Base-by-base conservation (phyloP, 2,888 invertebrate genomes). In the Endotricha flammealis region DNA sequence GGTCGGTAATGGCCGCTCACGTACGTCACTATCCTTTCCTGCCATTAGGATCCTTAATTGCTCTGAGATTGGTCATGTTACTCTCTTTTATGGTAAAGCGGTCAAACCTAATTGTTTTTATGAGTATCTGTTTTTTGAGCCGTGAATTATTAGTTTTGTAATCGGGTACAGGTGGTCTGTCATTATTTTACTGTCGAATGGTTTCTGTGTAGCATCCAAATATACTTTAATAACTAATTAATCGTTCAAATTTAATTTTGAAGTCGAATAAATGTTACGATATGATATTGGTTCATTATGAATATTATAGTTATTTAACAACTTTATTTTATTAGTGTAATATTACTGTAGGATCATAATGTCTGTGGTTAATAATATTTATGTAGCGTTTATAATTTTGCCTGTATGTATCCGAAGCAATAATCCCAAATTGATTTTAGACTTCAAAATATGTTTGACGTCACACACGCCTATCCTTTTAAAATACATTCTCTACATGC, bases 51-150 rank as follows among this genome's bases (percentile, higher is more conserved):
- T 71, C 75, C 76, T 82, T 83, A 82, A 85, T 85, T 82, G 78
- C 74, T 72, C 72, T 67, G 42, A 61, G 70, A 76, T 80, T 77
- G 82, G 76, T 75, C 68, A 66, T 75, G 82, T 78, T 81, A 78
- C 76, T 76, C 70, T 76, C 70, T 70, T 77, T 80, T 82, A 83
- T 80, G 80, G 85, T 80, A 79, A 77, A 65, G 81, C 80, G 85
- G 82, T 77, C 80, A 75, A 73, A 73, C 68, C 68, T 81, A 77
- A 85, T 83, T 82, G 81, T 80, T 80, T 85, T 83, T 80, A 85
- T 78, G 82, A 66, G 67, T 67, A 75, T 68, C 79, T 79, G 76
- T 76, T 80, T 83, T 81, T 78, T 65, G 59, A 68, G 52, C 42
- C 50, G 50, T 56, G 60, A 63, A 61, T 66, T 78, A 79, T 79